A percentile compares a stretch with the other conserved stretches of the same genome.
Conservation (phyloP, 1,140 invertebrate species). For the Pseudobourletiella spinata region DNA sequence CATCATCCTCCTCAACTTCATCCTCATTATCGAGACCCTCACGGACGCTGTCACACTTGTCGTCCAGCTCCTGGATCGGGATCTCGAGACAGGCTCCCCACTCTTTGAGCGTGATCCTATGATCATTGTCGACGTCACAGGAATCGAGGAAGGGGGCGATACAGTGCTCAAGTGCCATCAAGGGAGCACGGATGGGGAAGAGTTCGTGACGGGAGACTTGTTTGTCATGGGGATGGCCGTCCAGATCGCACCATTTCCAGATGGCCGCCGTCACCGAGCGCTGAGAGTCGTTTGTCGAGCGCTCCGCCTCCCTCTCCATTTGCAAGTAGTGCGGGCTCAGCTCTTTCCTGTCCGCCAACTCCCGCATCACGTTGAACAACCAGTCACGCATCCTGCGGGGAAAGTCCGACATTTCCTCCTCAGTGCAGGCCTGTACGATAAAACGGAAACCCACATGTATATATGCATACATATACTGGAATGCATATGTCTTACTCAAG, state of each 20-base stretch:
- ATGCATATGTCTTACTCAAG: no score
- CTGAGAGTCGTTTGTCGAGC: constrained; percentile 57
- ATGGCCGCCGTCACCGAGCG: constrained; percentile 84
- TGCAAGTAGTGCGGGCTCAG: constrained; percentile 70
- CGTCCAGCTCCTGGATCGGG: constrained; percentile 57
- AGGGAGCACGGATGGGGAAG: constrained; percentile 83
- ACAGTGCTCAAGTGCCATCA: constrained; percentile 87
- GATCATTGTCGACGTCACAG: constrained; percentile 77
- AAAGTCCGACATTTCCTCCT: constrained; percentile 80
- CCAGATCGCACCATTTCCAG: constrained; percentile 95
- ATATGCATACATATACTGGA: no score
- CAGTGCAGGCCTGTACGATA: constrained; percentile 54
- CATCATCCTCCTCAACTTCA: constrained; percentile 16
- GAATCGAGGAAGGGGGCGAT: constrained; percentile 88
- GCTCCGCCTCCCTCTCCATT: constrained; percentile 80
- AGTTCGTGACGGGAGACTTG: constrained; percentile 61
- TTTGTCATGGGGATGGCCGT: constrained; percentile 45
- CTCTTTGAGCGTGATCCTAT: constrained; percentile 76
- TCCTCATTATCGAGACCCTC: constrained; percentile 11
- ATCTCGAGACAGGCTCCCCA: constrained; percentile 87
- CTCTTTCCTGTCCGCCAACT: constrained; percentile 80
- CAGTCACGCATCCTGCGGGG: constrained; percentile 90
- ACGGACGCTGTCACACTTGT: constrained; percentile 50
- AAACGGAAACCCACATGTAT: no score
- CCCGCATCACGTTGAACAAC: constrained; percentile 93